Base-by-base conservation (phyloP, 2,113 vertebrate species). In the Corvus cornix region DNA sequence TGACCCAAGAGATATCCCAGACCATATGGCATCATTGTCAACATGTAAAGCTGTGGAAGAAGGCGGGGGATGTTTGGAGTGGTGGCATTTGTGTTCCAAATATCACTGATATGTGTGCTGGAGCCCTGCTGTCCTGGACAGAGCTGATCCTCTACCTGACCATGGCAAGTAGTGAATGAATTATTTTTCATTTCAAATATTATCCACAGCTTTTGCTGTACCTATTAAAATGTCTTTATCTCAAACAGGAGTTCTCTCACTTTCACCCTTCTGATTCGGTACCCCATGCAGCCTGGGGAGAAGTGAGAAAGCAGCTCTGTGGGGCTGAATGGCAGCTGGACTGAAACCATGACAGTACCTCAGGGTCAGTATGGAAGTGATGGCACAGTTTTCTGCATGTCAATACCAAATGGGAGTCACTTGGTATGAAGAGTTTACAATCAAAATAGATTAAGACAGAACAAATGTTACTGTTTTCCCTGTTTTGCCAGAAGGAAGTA, bases 211-310 rank as follows among this genome's bases (percentile, higher is more conserved):
- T 75, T 68, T 41, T 48, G 39, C 15, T 67, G 48, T 41, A 48
- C 8, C 5, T 31, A 7, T 73, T 48, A 41, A 59, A 79, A 44
- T 35, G 15, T 31, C 24, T 23, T 53, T 41, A 48, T 37, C 12
- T 63, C n/a, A 48, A 27, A 15, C 14, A 73, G 5, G 6, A 41
- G 3, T 60, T 60, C 53, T 35, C 24, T 73, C 74, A 53, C 10
- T 67, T 27, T 33, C 28, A 60, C 8, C 3, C 15, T 48, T 23
- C 59, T 48, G 12, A 28, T 67, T 80, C 26, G 67, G 26, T 55
- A 24, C 18, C 15, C 8, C 2, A 27, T 30, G 4, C 0, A 1
- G 14, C 13, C 21, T 23, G 21, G 24, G 58, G 4, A 39, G 23
- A 8, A 39, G 6, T 9, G 30, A 53, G 27, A 5, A 20, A 77